Evolutionary conservation across 2,797 vertebrate genomes (phyloP), one percentile per base, ranked within the genome.

Genomic region (Tenualosa thibaudeaui): DNA sequence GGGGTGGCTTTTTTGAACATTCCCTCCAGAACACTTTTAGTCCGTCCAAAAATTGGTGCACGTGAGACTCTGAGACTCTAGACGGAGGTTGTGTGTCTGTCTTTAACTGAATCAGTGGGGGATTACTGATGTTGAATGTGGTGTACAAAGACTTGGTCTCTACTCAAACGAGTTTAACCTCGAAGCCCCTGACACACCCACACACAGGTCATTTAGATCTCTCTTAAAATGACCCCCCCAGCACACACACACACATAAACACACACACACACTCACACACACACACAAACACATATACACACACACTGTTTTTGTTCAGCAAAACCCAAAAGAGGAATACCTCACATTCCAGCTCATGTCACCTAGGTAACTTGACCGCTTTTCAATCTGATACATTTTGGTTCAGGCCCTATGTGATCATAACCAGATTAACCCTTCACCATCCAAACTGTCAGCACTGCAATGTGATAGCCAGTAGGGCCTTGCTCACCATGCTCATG

Each of bases 101-200:
- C 58, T 75, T 43, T 43, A 78, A 46, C 71, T 78, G 8, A 78
- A 78, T 22, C 71, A 78, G 40, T 46, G 40, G 37, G 71, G 71
- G 71, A 46, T 22, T 78, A 46, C 15, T 40, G 71, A 78, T 46
- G 68, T 12, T 75, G 37, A 75, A 75, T 43, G 31, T 15, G 6
- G 40, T 22, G 71, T 19, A 78, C 37, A 22, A 46, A 78, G 17
- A 78, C 40, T 6, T 40, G 40, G 1, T 9, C 71, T 78, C 71
- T 78, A 78, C 71, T 46, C 71, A 78, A 43, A 43, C 40, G 5
- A 22, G 40, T 78, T 78, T 78, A 78, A 78, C 71, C 71, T 78
- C 71, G 8, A 7, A 0, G 3, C 40, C 71, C 40, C 71, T 46
- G 40, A 78, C 71, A 46, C 40, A 40, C 37, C 1, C 15, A 71